Evolutionary conservation across 35 echinoderm and acorn worm genomes (phyloP).

Genomic region (Chiridota heheva): DNA sequence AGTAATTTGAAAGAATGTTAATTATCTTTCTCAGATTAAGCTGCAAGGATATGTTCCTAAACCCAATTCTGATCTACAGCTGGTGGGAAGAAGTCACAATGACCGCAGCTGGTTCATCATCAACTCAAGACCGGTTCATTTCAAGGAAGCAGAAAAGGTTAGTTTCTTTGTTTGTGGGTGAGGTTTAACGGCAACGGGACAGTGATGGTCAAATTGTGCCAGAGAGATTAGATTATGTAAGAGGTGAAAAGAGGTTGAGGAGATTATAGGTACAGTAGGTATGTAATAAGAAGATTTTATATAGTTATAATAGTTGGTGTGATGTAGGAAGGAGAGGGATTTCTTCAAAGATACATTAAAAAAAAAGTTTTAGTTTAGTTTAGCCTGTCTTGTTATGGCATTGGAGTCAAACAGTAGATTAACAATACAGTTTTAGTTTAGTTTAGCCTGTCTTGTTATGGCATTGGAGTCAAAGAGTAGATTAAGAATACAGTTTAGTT

Average conservation of each 20-base stretch:
- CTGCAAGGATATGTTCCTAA: conserved; percentile 70
- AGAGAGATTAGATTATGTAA: no score
- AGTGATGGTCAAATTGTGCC: no score
- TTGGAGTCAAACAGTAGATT: background rate
- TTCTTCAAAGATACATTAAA: background rate
- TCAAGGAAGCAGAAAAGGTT: conserved; percentile 91
- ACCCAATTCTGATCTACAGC: conserved; percentile 51
- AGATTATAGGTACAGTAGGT: no score
- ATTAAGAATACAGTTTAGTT: no score
- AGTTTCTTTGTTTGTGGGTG: background rate
- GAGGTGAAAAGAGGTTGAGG: no score
- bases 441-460: no score
- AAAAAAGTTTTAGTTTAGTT: background rate
- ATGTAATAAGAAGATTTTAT: background rate
- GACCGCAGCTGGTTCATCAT: conserved; percentile 81
- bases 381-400: background rate
- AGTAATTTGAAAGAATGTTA: no score
- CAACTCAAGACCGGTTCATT: conserved; percentile 72
- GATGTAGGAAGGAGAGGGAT: background rate
- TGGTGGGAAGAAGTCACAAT: conserved; percentile 53
- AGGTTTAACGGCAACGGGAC: background rate
- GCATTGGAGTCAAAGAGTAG: no score
- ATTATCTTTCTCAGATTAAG: conserved; percentile 45
- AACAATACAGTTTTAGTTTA: background rate
- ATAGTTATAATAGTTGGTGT: no score